Base-by-base conservation (phyloP, 2,888 invertebrate species). In the Griposia aprilina region DNA sequence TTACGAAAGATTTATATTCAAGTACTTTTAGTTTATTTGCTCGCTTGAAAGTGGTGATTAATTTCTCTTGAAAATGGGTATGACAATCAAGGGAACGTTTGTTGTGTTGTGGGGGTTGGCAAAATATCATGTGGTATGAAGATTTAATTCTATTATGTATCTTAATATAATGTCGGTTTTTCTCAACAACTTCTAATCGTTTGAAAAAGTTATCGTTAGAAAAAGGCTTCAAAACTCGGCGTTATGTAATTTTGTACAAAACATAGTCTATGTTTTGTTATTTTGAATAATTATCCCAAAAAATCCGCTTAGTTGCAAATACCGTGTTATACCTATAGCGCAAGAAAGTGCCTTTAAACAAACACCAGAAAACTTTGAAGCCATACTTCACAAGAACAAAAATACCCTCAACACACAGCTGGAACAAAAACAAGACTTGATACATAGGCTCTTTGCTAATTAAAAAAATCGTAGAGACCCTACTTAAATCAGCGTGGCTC, bases 391-490 rank as follows among this genome's bases (percentile, higher is more conserved):
- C 77, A n/a, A 13, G 66, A 59, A 76, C 75, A 69, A 78, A 74
- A 76, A 80, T 78, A 55, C 65, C 60, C 65, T 77, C 66, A 82
- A 79, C 73, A 70, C 80, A 82, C 75, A 67, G 68, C 62, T 66
- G 84, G 87, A 90, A 92, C 91, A 92, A 92, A 70, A 83, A 86
- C 72, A 76, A 73, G 83, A 83, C 89, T 86, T 92, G 91, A 93
- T 91, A 90, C 91, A 91, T 92, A 89, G 90, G 87, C 90, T 92
- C 92, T 91, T 89, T 89, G 91, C 93, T 95, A 94, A 94, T 95
- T 94, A 94, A 94, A 95, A 94, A 93, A 90, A 90, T 91, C 84
- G 86, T 80, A 79, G 82, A 74, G 59, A 86, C 88, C 89, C 89
- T 85, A 81, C 88, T 87, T 88, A 89, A 89, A 89, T 89, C 90